Base-by-base conservation (phyloP, 2,888 invertebrate species). In the Cheilosia urbana region DNA sequence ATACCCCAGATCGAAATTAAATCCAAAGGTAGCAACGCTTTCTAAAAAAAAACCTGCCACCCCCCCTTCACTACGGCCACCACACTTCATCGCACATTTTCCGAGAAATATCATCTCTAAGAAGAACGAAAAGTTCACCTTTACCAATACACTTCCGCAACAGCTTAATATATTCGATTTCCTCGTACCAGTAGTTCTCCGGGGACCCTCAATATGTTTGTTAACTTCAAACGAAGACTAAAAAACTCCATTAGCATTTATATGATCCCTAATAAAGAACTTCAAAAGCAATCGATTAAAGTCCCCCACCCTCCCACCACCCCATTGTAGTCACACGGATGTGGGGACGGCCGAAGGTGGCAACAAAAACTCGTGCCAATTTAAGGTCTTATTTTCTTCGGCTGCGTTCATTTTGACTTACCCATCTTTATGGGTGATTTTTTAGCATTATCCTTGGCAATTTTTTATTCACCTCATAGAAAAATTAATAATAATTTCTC, bases 241-340 rank as follows among this genome's bases (percentile, higher is more conserved):
- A 34, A 47, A 62, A 47, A 72, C 58, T 65, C 72, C 65, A 79
- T 79, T 72, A 79, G 79, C 71, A 79, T 79, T 79, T 72, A 79
- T 58, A 79, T 65, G 24, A 72, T 19, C 51, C 27, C 17, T 55
- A 37, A 40, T 21, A 57, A 45, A 9, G 30, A 34, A 58, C 57
- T 65, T 79, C 79, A 79, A 79, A 79, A 37, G 72, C 55, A 79
- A 79, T 79, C 79, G 79, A 71, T 71, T 72, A 51, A 51, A 58
- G 51, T 19, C 51, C 13, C 30, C 5, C 17, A n/a, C 51, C 13
- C 30, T 2, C 17, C 55, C 5, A 1, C 2, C 21, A 19, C 34
- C 15, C 19, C 45, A 57, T 13, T 37, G 37, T 37, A 37, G 37
- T 11, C 34, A 21, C 69, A 57, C 37, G 17, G 2, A 45, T 45